phyloP scores from a whole-genome alignment of 2,113 vertebrate genomes.

The Menura novaehollandiae region DNA sequence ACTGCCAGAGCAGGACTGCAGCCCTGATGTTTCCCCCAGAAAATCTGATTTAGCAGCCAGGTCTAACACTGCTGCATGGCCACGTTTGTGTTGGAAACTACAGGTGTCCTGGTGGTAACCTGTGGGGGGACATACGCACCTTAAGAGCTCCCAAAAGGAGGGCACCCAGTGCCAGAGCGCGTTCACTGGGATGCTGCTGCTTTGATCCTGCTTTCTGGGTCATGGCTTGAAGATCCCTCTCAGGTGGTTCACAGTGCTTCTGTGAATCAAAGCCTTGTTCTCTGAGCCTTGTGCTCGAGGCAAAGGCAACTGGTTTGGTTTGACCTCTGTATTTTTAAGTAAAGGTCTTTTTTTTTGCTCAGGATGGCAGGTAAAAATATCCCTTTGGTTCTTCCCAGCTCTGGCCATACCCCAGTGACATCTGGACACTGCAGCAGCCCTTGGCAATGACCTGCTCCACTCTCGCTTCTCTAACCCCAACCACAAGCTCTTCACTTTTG shows the following conservation, averaged over 20 bases:
- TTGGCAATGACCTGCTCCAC: accelerated
- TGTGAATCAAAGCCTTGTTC: neutral
- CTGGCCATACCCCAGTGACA: neutral
- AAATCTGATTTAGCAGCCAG: neutral
- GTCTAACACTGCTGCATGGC: neutral
- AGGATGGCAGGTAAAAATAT: neutral
- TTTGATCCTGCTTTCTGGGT: neutral
- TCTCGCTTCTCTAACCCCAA: neutral
- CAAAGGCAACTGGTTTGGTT: neutral
- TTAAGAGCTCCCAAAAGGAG: neutral
- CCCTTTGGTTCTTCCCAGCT: neutral
- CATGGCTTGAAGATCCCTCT: neutral
- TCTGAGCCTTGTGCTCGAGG: neutral
- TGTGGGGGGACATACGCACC: neutral
- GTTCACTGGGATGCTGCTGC: accelerated
- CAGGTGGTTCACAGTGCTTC: neutral
- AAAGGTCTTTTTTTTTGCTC: neutral
- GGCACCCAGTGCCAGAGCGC: accelerated
- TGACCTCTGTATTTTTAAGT: neutral
- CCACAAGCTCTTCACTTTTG: neutral
- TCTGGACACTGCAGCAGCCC: neutral
- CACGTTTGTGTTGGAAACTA: neutral
- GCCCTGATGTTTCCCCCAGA: neutral
- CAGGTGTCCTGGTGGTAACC: neutral
- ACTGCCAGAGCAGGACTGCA: neutral